Evolutionary conservation across 2,888 invertebrate species (phyloP), one percentile per base, ranked within the genome.

Genomic region (Notodonta dromedarius): DNA sequence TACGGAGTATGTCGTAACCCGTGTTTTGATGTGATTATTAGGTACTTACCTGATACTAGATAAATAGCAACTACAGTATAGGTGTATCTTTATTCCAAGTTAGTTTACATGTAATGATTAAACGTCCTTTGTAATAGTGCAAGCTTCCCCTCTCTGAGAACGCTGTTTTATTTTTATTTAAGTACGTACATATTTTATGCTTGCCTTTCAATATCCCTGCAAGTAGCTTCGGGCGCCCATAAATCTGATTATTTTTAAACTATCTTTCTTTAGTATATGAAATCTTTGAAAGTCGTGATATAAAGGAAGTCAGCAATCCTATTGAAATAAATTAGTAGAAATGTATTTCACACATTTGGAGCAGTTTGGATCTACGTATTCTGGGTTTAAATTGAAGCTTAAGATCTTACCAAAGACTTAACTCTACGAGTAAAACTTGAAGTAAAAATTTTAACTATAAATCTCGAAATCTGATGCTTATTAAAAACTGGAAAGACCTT

Each of bases 161-260:
- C 39, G 54, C 42, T 66, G 52, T 64, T 66, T 67, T 62, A 14
- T 62, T 67, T 63, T 59, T 62, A 66, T 76, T 70, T 69, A 65
- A 61, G 67, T 66, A 69, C 60, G 61, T 62, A 66, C 13, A n/a
- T 70, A 66, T 69, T 72, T 77, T 75, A 71, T 69, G 71, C 60
- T 60, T 71, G 72, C 69, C 73, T 71, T 77, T 73, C 75, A 74
- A 78, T 77, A 75, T 71, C 65, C 60, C 63, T 73, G 67, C 67
- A 65, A 76, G 73, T 76, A 71, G 73, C 76, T 63, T 64, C 73
- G 70, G 77, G 75, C 76, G 73, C 67, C 62, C 70, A 76, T 83
- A 83, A 82, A 82, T 83, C 74, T 77, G 73, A 78, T 82, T 79
- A 85, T 86, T 85, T 86, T 85, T 83, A 85, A 84, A 83, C 84